Base-by-base conservation (phyloP, 2,888 invertebrate species). In the Drosophila nigricruria region DNA sequence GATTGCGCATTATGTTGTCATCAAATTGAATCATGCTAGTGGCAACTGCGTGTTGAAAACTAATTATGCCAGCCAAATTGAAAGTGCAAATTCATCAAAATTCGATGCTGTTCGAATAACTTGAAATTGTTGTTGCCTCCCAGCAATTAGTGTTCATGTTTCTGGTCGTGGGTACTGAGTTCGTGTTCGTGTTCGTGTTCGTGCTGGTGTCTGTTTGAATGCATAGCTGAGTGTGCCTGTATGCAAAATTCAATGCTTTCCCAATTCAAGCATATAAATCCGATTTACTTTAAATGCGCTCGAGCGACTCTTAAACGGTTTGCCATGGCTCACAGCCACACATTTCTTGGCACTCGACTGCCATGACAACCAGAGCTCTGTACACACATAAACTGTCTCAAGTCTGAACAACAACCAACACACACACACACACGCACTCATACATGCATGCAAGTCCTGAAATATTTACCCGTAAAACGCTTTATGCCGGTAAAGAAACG, bases 1-100 rank as follows among this genome's bases (percentile, higher is more conserved):
- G n/a, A 18, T 18, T 30, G 16, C 67, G 50, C 69, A 75, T 61
- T 66, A 52, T 49, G 20, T 32, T 27, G 57, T 52, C 65, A 76
- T 67, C 40, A 79, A 74, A 73, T 73, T 65, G 27, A 59, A 64
- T 59, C 52, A 77, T 64, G 69, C 62, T 82, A 85, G 85, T 86
- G 79, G 77, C 65, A 66, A 68, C 65, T 71, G 69, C 82, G 58
- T 83, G 69, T 72, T 70, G 56, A 54, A 77, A 70, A 79, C 60
- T 74, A 84, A 83, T 87, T 87, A 79, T 61, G 50, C 47, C n/a
- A 30, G 50, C 40, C 40, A 65, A 77, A 63, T 73, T 70, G 79
- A 60, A 70, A 78, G 66, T 77, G 70, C 58, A 70, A 58, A 74
- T 64, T 63, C 53, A 74, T 78, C 74, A 66, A 67, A 62, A 50